Percentiles rank a stretch among this genome's conserved stretches.
phyloP scores from a whole-genome alignment of 2,888 invertebrate species.

The Phyto melanocephala region DNA sequence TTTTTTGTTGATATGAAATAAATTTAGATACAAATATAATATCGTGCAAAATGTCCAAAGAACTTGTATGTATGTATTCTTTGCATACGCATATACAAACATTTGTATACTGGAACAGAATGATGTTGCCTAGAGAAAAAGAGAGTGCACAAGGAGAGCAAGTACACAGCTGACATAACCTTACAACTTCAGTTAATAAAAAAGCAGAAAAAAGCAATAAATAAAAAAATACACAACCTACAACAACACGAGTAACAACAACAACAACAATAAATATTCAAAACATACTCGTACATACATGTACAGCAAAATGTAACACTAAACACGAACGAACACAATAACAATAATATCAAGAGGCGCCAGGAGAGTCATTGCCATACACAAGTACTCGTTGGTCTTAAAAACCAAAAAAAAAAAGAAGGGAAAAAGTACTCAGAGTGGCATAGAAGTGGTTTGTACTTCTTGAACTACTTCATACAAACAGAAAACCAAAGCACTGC shows the following conservation, averaged over 20 bases:
- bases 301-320: slow-evolving; percentile 41
- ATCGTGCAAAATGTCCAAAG: slow-evolving; percentile 3
- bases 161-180: slow-evolving; percentile 62
- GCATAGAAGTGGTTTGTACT: slow-evolving; percentile 56
- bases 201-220: slow-evolving; percentile 25
- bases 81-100: background rate
- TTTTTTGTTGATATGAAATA: slow-evolving; percentile 40
- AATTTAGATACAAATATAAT: slow-evolving; percentile 21
- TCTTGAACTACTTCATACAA: slow-evolving; percentile 40
- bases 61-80: slow-evolving; percentile 7
- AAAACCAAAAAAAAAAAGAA: background rate
- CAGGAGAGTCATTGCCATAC: slow-evolving; percentile 65
- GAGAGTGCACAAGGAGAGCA: slow-evolving; percentile 20
- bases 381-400: slow-evolving; percentile 56
- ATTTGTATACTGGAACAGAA: background rate
- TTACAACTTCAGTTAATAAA: slow-evolving; percentile 52
- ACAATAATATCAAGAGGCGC: slow-evolving; percentile 63
- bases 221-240: slow-evolving; percentile 57
- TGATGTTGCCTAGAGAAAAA: background rate
- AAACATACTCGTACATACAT: background rate
- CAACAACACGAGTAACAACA: slow-evolving; percentile 50
- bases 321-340: slow-evolving; percentile 48
- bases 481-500: slow-evolving; percentile 23
- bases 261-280: slow-evolving; percentile 9
- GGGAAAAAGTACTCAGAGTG: slow-evolving; percentile 25